These are phyloP conservation scores for Polyommatus iphigenia DNA, from an alignment of 2,888 invertebrate species.

Conservation along the genomic window DNA sequence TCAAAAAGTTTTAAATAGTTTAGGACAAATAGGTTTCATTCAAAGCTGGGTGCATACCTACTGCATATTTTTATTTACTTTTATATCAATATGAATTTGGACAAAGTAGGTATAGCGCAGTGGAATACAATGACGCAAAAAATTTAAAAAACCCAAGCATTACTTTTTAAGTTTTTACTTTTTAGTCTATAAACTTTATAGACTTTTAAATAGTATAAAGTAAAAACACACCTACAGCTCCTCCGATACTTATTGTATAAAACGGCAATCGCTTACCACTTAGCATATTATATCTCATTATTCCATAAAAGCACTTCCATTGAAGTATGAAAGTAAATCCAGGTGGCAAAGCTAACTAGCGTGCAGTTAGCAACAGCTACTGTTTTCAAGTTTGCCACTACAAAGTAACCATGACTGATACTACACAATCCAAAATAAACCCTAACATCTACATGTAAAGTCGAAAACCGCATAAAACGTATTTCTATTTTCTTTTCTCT, in stretches of 20 bases:
- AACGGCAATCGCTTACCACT: not conserved
- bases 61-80: no score
- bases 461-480: not conserved
- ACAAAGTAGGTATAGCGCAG: no score
- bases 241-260: not conserved
- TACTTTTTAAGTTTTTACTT: no score
- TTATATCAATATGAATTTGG: no score
- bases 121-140: no score
- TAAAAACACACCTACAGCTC: not conserved
- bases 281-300: not conserved
- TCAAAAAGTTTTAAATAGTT: no score
- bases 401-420: not conserved
- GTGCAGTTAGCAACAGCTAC: constrained; percentile 20
- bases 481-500: constrained; percentile 22
- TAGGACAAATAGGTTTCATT: no score
- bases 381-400: not conserved
- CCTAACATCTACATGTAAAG: not conserved
- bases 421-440: not conserved
- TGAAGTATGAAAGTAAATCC: not conserved
- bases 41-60: no score
- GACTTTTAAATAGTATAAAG: no score
- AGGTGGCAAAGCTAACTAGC: not conserved
- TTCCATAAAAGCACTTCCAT: not conserved
- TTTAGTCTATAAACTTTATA: no score
- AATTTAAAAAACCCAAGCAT: no score